Evolutionary conservation across 1,140 invertebrate species (phyloP).

Genomic region (Diplogasteroides magnus): DNA sequence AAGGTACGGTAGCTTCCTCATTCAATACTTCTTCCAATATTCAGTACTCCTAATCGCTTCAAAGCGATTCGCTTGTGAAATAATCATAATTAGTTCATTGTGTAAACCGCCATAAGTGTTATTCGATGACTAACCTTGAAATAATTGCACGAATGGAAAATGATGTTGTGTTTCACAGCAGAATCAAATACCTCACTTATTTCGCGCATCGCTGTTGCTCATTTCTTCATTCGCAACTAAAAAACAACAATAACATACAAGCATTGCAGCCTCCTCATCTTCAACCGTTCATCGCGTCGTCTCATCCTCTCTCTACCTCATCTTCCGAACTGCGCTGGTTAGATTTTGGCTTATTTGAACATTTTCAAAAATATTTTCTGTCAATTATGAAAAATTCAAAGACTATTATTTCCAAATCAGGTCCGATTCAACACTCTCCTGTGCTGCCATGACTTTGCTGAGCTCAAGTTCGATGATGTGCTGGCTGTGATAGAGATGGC

Average conservation of each 20-base stretch:
- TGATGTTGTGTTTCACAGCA: background rate
- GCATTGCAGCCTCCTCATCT: background rate
- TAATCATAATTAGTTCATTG: background rate
- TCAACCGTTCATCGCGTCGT: background rate
- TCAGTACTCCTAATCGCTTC: too few relatives aligned
- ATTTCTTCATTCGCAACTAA: background rate
- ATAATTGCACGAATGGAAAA: background rate
- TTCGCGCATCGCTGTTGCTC: background rate
- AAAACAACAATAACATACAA: background rate
- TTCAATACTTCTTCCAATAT: background rate
- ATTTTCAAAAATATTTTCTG: too few relatives aligned
- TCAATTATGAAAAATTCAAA: too few relatives aligned
- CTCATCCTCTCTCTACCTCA: constrained; percentile 24
- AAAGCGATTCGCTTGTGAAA: background rate
- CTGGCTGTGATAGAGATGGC: constrained; percentile 44
- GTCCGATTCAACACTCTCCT: constrained; percentile 34
- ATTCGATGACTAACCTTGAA: too few relatives aligned
- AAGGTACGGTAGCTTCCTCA: background rate
- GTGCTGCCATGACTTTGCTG: constrained; percentile 32
- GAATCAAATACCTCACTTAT: too few relatives aligned
- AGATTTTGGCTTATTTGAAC: too few relatives aligned
- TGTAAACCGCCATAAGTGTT: too few relatives aligned
- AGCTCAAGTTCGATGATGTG: constrained; percentile 47
- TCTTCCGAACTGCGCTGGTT: constrained; percentile 18
- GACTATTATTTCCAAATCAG: constrained; percentile 37